Evolutionary conservation across 2,888 invertebrate genomes (phyloP).

Genomic region (Griposia aprilina): DNA sequence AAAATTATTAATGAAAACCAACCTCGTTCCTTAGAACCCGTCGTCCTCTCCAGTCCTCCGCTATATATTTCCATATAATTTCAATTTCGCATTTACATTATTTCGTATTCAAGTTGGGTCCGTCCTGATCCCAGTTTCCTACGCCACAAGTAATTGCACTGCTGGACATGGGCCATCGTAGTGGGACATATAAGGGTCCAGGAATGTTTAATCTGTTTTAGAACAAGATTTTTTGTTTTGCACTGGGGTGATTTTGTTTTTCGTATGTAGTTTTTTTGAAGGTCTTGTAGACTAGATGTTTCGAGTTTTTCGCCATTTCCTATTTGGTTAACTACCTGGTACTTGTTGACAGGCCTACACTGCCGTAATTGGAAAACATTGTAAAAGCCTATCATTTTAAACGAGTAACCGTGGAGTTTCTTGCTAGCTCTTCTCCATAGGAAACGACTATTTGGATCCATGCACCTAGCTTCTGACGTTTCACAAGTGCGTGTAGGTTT

Average conservation of each 20-base stretch:
- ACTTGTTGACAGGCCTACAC: not conserved
- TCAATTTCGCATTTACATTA: constrained; percentile 67
- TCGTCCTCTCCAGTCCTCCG: constrained; percentile 21
- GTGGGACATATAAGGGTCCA: constrained; percentile 34
- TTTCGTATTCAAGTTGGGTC: constrained; percentile 65
- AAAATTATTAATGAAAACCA: constrained; percentile 61
- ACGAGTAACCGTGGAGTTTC: not conserved
- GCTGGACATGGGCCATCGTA: constrained; percentile 45
- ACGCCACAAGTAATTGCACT: constrained; percentile 58
- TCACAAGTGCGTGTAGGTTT: not conserved
- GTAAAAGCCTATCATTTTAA: not conserved
- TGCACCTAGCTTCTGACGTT: not conserved
- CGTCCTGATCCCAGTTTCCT: constrained; percentile 54
- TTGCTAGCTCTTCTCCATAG: not conserved
- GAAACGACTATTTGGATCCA: not conserved
- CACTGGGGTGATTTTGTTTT: constrained; percentile 24
- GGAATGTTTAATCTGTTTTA: constrained; percentile 69
- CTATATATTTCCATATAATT: constrained; percentile 66
- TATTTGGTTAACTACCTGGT: not conserved
- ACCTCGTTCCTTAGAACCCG: constrained; percentile 37
- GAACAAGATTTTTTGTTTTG: constrained; percentile 46
- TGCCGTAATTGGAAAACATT: not conserved
- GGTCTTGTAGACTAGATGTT: not conserved
- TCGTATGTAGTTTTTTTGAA: not conserved
- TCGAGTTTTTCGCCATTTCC: too few species aligned